A percentile compares a stretch with the other conserved stretches of the same genome.
Conservation (phyloP, 2,888 invertebrate genomes). For the Amphipoea oculea region DNA sequence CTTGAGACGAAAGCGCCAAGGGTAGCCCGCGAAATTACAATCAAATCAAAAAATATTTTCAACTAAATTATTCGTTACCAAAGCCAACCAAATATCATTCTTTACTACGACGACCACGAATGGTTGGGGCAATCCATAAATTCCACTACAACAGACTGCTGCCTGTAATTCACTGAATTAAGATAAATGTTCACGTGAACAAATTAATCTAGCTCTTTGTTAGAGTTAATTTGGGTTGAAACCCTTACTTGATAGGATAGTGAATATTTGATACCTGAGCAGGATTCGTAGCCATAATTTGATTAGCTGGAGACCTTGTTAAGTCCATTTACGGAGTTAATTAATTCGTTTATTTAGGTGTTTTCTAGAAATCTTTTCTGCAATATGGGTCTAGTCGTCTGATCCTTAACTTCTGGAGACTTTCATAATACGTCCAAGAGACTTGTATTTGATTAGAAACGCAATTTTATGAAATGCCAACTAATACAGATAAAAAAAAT, state of each 20-base stretch:
- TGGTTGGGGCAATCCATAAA: conserved; percentile 25
- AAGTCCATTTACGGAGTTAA: conserved; percentile 1
- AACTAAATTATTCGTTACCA: neutral
- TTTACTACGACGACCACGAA: neutral
- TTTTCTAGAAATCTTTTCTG: neutral
- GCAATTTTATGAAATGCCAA: neutral
- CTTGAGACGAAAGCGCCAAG: neutral
- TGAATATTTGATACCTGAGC: conserved; percentile 60
- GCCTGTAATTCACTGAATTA: conserved; percentile 26
- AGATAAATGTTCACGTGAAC: conserved; percentile 48
- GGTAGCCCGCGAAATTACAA: neutral
- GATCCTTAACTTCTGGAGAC: neutral
- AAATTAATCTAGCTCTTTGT: conserved; percentile 47
- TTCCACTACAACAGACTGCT: conserved; percentile 18
- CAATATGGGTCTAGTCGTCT: neutral
- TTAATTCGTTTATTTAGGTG: conserved; percentile 1
- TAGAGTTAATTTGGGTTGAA: conserved; percentile 51
- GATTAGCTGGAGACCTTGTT: conserved; percentile 35
- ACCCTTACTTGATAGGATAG: conserved; percentile 48
- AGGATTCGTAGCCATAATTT: conserved; percentile 35
- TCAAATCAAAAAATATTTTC: neutral
- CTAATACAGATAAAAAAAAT: too few species aligned
- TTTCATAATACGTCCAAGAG: neutral
- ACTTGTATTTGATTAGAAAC: neutral
- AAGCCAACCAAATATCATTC: neutral